Evolutionary conservation across 2,888 invertebrate species (phyloP), one percentile per base, ranked within the genome.

Genomic region (Pammene fasciana): DNA sequence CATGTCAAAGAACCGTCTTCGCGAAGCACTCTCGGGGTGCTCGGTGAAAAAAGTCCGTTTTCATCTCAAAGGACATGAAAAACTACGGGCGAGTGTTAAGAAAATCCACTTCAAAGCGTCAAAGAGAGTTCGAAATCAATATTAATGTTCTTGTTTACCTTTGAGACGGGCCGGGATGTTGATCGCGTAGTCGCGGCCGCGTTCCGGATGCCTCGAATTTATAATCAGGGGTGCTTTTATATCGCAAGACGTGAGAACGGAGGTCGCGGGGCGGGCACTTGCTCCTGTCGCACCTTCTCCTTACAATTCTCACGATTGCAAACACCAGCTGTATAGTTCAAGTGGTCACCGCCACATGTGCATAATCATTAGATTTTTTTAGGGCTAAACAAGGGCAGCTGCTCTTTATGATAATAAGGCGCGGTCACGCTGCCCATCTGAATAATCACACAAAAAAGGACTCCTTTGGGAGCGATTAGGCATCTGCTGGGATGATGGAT

Each of bases 81-180:
- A 86, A 84, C 81, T 85, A 82, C 77, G 81, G 75, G 75, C 75
- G 77, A 82, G 84, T 82, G 77, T 82, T 78, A 82, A 84, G 85
- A 86, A 87, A 85, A 86, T 85, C 80, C 77, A 80, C 82, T 86
- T 87, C 85, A 86, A 86, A 89, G 86, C 80, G 82, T 86, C 87
- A 87, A 87, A 87, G 90, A 83, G 85, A 83, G 81, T 82, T 78
- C 82, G 84, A 83, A 85, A 90, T 92, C 90, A 90, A 90, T 91
- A 90, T 90, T 92, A 88, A 92, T 89, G 86, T 82, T 81, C 86
- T 87, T 90, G 88, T 90, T 89, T 89, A 87, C 87, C 86, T 89
- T 90, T 90, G 89, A 89, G 85, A 81, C 79, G 81, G 79, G 77
- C 78, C 76, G 86, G 80, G 83, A 81, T 81, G 83, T 79, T 81